Evolutionary conservation across 2,888 invertebrate genomes (phyloP), one percentile per base, ranked within the genome.

Genomic region (Flexamia atlantica): DNA sequence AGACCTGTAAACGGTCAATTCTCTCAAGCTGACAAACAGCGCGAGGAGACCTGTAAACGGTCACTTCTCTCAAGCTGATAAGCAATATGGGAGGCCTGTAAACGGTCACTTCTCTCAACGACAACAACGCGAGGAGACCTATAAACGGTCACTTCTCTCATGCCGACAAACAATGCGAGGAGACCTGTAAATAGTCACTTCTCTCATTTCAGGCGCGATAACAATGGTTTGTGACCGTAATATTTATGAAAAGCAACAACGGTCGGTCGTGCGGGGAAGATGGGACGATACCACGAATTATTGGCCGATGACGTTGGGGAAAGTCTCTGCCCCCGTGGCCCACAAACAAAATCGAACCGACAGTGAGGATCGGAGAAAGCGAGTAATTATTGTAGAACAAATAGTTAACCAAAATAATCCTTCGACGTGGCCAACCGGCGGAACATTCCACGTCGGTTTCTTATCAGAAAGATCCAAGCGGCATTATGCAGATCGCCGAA

Each of bases 271-370:
- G 64, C 57, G 46, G 20, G 53, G 53, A 5, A 64, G 64, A 64
- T 64, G 64, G 64, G 64, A 28, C 25, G 64, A 64, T 64, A 64
- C 64, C 14, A 28, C 64, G 17, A 64, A 64, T 64, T 64, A 64
- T 64, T 64, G 64, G 28, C 28, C 64, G 64, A 64, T 12, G 64
- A 64, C 64, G 64, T 9, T 64, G 28, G 28, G 64, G 64, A 64
- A 64, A 64, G 64, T 64, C 64, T 25, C 64, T 64, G 64, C 64
- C 64, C 64, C 64, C 64, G 64, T 64, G 64, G 64, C 64, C 64
- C 64, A 64, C 64, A 64, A 64, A 28, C 64, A 64, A 30, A 64
- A 64, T 25, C 64, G 64, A 25, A 28, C 64, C 64, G 20, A 64
- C 28, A n/a, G n/a, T 57, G 57, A 25, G 23, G 23, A 57, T 23